Base-by-base conservation (phyloP, 2,888 invertebrate species). In the Xylocampa areola region DNA sequence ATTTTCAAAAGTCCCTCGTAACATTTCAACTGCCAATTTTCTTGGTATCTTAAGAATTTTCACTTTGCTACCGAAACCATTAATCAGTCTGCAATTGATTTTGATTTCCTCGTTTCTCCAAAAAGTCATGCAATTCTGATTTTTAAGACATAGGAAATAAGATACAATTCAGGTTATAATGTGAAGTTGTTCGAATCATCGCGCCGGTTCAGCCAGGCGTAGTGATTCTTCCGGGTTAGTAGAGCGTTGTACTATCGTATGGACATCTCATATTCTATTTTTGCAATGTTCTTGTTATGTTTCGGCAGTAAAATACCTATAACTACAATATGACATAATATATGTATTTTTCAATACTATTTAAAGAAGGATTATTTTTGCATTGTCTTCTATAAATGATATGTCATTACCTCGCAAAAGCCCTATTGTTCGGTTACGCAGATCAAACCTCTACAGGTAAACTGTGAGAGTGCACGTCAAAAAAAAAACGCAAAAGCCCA, bases 221-320 rank as follows among this genome's bases (percentile, higher is more conserved):
- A 58, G 44, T 76, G 77, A 80, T 80, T 78, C 80, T 79, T 73
- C 35, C 45, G 47, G 57, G 48, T 65, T 69, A 79, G 65, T 78
- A 81, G 80, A 81, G 79, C 79, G 78, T 71, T 73, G 41, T 71
- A 68, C 44, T 47, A 53, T 13, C 35, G 49, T 65, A 60, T 67
- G 45, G 29, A 21, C 33, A 47, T 54, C 44, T 51, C 48, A 21
- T 35, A 50, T 50, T 51, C 2, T 52, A 35, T 25, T 25, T 36
- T 35, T 25, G 40, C 40, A 21, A 33, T 27, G 48, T 27, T 53
- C 19, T 58, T 58, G n/a, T 57, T 49, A 13, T 35, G 16, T 62
- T 45, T 54, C 30, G 40, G 29, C 10, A 33, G n/a, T n/a, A n/a
- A n/a, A n/a, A n/a, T n/a, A n/a, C n/a, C n/a, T n/a, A n/a, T n/a